Percentiles rank a stretch among this genome's conserved stretches.
Evolutionary conservation across 2,888 invertebrate genomes (phyloP).

Genomic region (Oligia fasciuncula): DNA sequence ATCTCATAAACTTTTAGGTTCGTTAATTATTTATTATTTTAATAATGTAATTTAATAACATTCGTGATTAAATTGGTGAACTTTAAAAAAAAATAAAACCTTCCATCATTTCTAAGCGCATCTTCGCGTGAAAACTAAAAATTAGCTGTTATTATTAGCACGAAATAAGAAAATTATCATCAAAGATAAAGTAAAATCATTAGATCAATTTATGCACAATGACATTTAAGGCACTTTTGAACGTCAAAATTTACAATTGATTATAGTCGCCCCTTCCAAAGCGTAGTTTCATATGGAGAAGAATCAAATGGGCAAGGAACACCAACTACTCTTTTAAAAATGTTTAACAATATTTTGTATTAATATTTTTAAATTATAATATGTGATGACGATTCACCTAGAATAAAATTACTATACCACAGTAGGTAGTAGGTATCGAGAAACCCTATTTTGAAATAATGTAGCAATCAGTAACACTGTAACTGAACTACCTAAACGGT

Average conservation of each 20-base stretch:
- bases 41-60: conserved; percentile 10
- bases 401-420: neutral
- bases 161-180: neutral
- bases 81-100: conserved; percentile 1
- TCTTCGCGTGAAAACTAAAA: conserved; percentile 24
- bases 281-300: too few relatives aligned
- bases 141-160: neutral
- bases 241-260: neutral
- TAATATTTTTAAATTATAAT: too few relatives aligned
- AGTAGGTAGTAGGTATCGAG: neutral
- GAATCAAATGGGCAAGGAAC: too few relatives aligned
- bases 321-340: too few relatives aligned
- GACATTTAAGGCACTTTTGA: neutral
- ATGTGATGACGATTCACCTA: neutral
- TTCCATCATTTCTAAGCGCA: neutral
- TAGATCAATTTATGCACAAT: too few relatives aligned
- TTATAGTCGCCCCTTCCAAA: too few relatives aligned
- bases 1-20: neutral
- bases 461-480: conserved; percentile 1
- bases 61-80: neutral
- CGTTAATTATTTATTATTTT: conserved; percentile 6
- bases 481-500: neutral
- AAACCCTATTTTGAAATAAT: neutral
- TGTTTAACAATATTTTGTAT: too few relatives aligned
- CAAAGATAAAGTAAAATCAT: neutral